Evolutionary conservation across 2,888 invertebrate genomes (phyloP).

Genomic region (Sminthurides aquaticus): DNA sequence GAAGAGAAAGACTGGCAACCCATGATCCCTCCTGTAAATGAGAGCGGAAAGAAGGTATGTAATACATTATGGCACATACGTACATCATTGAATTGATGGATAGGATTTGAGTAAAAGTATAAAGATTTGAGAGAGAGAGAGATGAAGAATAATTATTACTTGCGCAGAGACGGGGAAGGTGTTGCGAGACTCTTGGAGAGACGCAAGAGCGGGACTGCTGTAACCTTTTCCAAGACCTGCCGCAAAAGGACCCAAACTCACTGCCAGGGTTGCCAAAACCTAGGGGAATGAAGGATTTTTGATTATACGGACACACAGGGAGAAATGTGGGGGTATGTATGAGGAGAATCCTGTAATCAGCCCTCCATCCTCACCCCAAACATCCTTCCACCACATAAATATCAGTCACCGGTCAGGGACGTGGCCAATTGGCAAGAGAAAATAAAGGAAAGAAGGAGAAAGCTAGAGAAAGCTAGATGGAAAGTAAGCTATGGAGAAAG

Average conservation of each 20-base stretch:
- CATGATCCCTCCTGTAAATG: conserved; percentile 71
- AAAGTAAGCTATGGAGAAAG: no score
- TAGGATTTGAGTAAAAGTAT: neutral
- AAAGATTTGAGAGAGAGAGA: neutral
- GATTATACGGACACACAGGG: no score
- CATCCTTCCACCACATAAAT: conserved; percentile 3
- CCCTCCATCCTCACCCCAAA: neutral
- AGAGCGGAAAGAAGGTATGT: neutral
- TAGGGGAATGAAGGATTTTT: conserved; percentile 47
- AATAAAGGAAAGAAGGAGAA: no score
- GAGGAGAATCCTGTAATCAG: no score
- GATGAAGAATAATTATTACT: conserved; percentile 24
- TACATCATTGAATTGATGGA: neutral
- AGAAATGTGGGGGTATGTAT: no score
- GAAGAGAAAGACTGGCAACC: conserved; percentile 70
- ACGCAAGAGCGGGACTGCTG: conserved; percentile 73
- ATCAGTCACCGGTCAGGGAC: neutral
- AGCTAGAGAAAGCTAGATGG: no score
- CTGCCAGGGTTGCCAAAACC: conserved; percentile 69
- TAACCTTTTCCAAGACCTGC: conserved; percentile 74
- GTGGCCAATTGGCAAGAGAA: neutral
- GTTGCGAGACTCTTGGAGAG: conserved; percentile 55
- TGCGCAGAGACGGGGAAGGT: conserved; percentile 41
- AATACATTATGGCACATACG: neutral
- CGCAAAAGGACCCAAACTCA: conserved; percentile 70